Percentiles rank a stretch among this genome's conserved stretches.
These are phyloP conservation scores for Argopecten irradians DNA, from an alignment of 1,140 invertebrate species.

Conservation along the genomic window DNA sequence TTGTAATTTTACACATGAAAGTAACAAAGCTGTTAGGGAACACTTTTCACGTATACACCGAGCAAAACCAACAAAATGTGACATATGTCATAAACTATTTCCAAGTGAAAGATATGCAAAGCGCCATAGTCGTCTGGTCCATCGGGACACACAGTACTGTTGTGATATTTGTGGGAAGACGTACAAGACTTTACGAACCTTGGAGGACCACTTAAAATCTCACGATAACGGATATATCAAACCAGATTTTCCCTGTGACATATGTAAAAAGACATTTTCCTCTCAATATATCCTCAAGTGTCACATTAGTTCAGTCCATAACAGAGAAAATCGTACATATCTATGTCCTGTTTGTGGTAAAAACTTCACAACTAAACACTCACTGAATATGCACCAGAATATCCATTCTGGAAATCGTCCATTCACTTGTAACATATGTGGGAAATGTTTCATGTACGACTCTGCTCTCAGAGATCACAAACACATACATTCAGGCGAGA, in stretches of 20 bases:
- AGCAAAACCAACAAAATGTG: constrained; percentile 55
- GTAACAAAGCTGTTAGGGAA: neutral
- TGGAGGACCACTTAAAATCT: constrained; percentile 58
- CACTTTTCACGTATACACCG: constrained; percentile 36
- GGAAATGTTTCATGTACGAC: constrained; percentile 67
- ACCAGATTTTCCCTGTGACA: constrained; percentile 64
- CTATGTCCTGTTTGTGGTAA: constrained; percentile 73
- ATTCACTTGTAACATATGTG: constrained; percentile 71
- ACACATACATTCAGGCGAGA: constrained; percentile 66
- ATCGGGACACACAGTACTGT: constrained; percentile 57
- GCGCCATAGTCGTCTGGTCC: constrained; percentile 57
- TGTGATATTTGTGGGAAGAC: constrained; percentile 68
- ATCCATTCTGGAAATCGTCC: constrained; percentile 69
- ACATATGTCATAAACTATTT: constrained; percentile 62
- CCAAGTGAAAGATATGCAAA: constrained; percentile 62
- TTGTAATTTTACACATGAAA: neutral
- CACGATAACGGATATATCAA: constrained; percentile 66
- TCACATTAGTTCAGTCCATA: constrained; percentile 70
- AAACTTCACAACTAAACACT: constrained; percentile 71
- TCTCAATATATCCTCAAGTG: constrained; percentile 68
- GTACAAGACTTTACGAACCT: constrained; percentile 61
- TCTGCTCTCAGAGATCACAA: constrained; percentile 68
- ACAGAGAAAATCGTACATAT: constrained; percentile 66
- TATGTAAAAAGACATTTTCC: constrained; percentile 68
- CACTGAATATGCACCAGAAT: constrained; percentile 71